Conservation (phyloP, 2,113 vertebrate species). For the Phaetusa simplex region DNA sequence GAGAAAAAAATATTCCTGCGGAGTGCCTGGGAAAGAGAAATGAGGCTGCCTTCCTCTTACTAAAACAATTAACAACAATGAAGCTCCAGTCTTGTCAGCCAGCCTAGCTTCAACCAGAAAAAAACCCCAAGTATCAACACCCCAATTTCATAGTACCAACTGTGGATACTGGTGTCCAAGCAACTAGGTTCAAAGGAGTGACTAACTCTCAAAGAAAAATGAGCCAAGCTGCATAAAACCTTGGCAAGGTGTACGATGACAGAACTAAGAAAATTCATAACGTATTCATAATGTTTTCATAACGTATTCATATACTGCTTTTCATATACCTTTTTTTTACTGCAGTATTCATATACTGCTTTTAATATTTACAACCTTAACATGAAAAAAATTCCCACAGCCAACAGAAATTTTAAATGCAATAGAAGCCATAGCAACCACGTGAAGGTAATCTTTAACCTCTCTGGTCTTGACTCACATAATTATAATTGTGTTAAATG, state of each 20-base stretch:
- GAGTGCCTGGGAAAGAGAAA: background rate
- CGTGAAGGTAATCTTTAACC: slow-evolving; percentile 7
- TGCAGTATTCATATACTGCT: background rate
- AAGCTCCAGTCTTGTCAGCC: background rate
- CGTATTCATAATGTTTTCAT: background rate
- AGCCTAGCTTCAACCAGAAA: background rate
- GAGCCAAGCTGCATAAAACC: background rate
- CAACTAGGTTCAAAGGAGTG: background rate
- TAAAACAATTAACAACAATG: background rate
- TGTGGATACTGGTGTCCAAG: background rate
- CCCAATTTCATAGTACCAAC: background rate
- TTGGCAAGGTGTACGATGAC: background rate
- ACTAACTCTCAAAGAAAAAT: background rate
- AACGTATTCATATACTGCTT: too few species aligned
- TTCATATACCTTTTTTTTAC: too few species aligned
- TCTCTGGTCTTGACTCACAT: background rate
- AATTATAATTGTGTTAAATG: slow-evolving; percentile 37
- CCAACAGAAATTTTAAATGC: background rate
- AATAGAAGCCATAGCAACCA: background rate
- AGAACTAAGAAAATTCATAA: background rate
- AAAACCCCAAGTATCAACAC: background rate
- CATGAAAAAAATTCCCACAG: background rate
- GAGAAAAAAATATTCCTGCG: background rate
- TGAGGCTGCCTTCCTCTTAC: background rate
- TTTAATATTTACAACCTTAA: background rate